Evolutionary conservation across 2,888 invertebrate species (phyloP).

Genomic region (Xylophagus ater): DNA sequence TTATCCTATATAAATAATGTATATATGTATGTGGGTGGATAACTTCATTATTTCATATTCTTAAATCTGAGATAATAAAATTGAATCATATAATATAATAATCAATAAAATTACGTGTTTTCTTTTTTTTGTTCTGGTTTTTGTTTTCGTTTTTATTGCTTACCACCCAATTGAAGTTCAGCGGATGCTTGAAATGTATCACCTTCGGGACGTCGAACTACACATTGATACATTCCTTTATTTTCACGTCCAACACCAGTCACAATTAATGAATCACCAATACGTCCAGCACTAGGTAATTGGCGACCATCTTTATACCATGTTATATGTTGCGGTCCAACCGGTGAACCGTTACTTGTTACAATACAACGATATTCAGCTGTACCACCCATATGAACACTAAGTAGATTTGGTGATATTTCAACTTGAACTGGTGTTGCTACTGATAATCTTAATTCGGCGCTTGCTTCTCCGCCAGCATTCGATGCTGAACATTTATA

Average conservation of each 20-base stretch:
- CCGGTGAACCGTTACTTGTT: constrained; percentile 44
- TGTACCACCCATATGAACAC: constrained; percentile 62
- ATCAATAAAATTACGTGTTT: too few species aligned
- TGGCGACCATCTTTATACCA: constrained; percentile 61
- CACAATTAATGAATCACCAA: constrained; percentile 51
- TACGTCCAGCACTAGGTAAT: constrained; percentile 53
- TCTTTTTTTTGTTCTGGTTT: too few species aligned
- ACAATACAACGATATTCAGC: constrained; percentile 59
- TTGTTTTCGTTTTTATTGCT: constrained; percentile 29
- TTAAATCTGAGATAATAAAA: too few species aligned
- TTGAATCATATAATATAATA: too few species aligned
- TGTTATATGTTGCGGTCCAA: constrained; percentile 46
- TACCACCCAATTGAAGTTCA: constrained; percentile 61
- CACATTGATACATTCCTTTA: constrained; percentile 66
- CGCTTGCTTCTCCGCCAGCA: constrained; percentile 57
- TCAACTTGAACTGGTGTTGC: constrained; percentile 56
- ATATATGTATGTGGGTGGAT: too few species aligned
- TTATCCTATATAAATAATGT: too few species aligned
- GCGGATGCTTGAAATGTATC: constrained; percentile 67
- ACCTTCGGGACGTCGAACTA: constrained; percentile 57
- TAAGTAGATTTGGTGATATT: constrained; percentile 51
- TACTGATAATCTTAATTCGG: constrained; percentile 53
- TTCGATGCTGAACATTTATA: constrained; percentile 60
- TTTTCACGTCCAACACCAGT: constrained; percentile 59
- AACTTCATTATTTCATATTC: too few species aligned